Evolutionary conservation across 1,140 invertebrate species (phyloP), one percentile per base, ranked within the genome.

Genomic region (Hyles vespertilio): DNA sequence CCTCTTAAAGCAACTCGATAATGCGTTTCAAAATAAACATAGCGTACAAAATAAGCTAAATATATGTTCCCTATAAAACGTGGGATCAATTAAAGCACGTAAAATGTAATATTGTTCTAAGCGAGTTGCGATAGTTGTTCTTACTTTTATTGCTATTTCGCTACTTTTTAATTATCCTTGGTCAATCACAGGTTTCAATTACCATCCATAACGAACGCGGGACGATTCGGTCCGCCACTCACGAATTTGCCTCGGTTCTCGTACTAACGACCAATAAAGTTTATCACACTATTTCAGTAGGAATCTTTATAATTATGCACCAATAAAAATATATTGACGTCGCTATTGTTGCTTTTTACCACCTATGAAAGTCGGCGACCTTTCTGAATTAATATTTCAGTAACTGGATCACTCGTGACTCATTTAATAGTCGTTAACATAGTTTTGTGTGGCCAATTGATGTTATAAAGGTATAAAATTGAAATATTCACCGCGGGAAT

Each of bases 241-340:
- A 72, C 55, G 65, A 65, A 84, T 87, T 80, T 48, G 79, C 59
- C 61, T 69, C 81, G 81, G 65, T 65, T 67, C 74, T 86, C 75
- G 66, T 77, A 76, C 65, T 77, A 81, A 81, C 78, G 76, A 84
- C 67, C 80, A 77, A 81, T 85, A 83, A 83, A 87, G 50, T 87
- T 87, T 83, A 85, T 83, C 77, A 84, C 81, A 84, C 84, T 74
- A 87, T 84, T 84, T 80, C 84, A 70, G 84, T 85, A 85, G 82
- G 81, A 87, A 84, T 81, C 74, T 69, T 61, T 58, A 79, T 81
- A 85, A 87, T 85, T 83, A 85, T 77, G 59, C 56, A 64, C 51
- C 63, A 66, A 84, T 84, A 84, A 84, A 84, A 74, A 64, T 80
- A 76, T 81, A 80, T 81, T 65, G 55, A 69, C 67, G 65, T 67